Conservation (phyloP, 2,113 vertebrate species). For the Strigops habroptila region DNA sequence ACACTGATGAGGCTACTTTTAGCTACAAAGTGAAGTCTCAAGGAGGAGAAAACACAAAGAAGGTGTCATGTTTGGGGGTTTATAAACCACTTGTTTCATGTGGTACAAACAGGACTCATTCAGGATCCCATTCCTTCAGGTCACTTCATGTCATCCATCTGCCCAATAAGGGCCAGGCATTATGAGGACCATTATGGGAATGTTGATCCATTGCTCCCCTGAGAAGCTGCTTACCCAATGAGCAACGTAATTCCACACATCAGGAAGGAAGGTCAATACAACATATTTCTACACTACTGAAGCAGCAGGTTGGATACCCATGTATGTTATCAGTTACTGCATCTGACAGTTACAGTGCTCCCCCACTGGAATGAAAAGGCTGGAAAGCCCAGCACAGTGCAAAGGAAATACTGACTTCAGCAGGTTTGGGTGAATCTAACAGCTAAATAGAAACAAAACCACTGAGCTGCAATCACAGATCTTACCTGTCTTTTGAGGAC, state of each 20-base stretch:
- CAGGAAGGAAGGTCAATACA: neutral
- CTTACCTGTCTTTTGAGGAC: constrained; percentile 96
- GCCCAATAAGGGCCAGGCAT: neutral
- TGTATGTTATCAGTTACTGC: neutral
- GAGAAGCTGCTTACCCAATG: neutral
- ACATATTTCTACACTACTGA: neutral
- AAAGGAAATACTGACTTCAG: neutral
- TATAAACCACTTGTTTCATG: neutral
- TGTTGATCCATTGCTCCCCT: neutral
- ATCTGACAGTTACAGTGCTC: neutral
- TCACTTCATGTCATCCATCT: neutral
- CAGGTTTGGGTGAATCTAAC: neutral
- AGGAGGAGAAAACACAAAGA: neutral
- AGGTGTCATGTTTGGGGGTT: neutral
- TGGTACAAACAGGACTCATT: neutral
- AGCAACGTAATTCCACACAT: neutral
- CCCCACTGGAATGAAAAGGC: neutral
- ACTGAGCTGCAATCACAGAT: neutral
- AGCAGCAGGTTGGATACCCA: neutral
- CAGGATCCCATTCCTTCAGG: neutral
- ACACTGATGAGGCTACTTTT: neutral
- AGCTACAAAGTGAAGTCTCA: neutral
- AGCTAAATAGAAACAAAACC: neutral
- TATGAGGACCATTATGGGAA: neutral
- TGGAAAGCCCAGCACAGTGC: neutral